Base-by-base conservation (phyloP, 2,113 vertebrate species). In the Hippocampus guttulatus region DNA sequence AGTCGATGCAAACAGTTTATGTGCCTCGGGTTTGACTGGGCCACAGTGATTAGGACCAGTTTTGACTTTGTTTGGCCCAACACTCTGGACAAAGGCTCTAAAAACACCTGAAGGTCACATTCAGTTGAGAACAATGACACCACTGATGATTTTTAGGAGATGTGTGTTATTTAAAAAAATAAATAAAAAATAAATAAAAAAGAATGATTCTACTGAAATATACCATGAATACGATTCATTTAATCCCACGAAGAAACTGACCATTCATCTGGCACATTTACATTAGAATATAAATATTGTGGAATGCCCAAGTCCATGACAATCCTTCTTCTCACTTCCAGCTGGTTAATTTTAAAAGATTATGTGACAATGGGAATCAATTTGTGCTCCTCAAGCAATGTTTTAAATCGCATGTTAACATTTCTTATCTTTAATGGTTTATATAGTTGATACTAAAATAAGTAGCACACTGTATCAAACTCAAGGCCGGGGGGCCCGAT, bases 61-160 rank as follows among this genome's bases (percentile, higher is more conserved):
- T 93, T 93, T 1, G 93, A 93, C 75, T 81, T 88, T 72, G 91
- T 77, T 61, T 94, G 92, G 52, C 93, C 93, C 74, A 93, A 21
- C 7, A 92, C 92, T 27, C 40, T 80, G 5, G 91, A 90, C 49
- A 92, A 90, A 5, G 92, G 92, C 85, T 93, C 92, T 78, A 94
- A 72, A 73, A 93, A 92, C 21, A 93, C 90, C 93, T 94, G 65
- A 2, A 81, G n/a, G 58, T 57, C 55, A 78, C 69, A 79, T 16
- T 68, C n/a, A 41, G 12, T 55, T 8, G 10, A 27, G 25, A 63
- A 72, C 14, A 70, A 0, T 25, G 0, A 64, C 10, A 51, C 0
- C 0, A 40, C 54, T 40, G 67, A 51, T 18, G 15, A 6, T 51
- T 23, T 47, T 5, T 55, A 21, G 15, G 23, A 27, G 25, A 27